Percentiles rank a stretch among this genome's conserved stretches.
Conservation (phyloP, 2,888 invertebrate species). For the Orthosia cruda region DNA sequence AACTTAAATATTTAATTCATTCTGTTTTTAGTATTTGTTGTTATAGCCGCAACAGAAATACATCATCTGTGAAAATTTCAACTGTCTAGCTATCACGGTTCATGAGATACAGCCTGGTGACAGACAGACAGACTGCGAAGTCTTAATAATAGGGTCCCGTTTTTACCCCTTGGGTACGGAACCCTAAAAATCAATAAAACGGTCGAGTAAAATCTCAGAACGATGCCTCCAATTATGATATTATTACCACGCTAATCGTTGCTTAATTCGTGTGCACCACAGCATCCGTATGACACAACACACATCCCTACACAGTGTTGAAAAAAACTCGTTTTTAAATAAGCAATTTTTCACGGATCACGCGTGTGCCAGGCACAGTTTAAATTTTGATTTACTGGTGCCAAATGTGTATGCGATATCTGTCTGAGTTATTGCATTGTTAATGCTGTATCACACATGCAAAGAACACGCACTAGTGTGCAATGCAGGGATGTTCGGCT, state of each 20-base stretch:
- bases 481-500: background rate
- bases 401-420: constrained; percentile 85
- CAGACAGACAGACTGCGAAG: too few species aligned
- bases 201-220: background rate
- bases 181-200: too few species aligned
- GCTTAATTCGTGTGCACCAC: constrained; percentile 63
- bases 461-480: constrained; percentile 16
- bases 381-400: constrained; percentile 87
- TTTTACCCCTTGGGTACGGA: too few species aligned
- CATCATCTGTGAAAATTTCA: too few species aligned
- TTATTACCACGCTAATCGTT: background rate
- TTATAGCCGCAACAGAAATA: too few species aligned
- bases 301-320: constrained; percentile 75
- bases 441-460: constrained; percentile 63
- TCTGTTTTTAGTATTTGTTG: too few species aligned
- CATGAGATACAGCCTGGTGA: too few species aligned
- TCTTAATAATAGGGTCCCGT: too few species aligned
- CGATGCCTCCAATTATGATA: background rate
- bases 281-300: constrained; percentile 68
- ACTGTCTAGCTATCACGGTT: too few species aligned
- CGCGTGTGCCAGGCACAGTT: constrained; percentile 76
- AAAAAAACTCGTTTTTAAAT: constrained; percentile 85
- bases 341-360: constrained; percentile 89
- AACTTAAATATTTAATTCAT: too few species aligned
- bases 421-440: constrained; percentile 84